A percentile compares a stretch with the other conserved stretches of the same genome.
phyloP scores from a whole-genome alignment of 1,140 invertebrate species.

The Drosophila leontia region DNA sequence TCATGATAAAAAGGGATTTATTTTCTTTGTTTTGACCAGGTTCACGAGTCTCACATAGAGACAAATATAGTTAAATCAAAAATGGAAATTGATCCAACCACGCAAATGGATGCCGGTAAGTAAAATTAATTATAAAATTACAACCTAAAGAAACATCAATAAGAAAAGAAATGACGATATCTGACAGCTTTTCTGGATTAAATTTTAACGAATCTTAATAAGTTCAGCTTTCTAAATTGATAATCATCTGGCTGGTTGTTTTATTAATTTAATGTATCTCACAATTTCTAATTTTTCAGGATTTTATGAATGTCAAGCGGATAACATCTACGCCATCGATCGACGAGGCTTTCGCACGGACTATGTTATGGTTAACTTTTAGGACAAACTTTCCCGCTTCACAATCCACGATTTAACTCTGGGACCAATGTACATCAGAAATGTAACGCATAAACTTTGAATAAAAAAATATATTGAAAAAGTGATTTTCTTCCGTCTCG shows the following conservation, averaged over 20 bases:
- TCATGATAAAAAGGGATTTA: neutral
- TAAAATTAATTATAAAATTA: neutral
- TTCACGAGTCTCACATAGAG: conserved; percentile 93
- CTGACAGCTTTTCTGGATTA: neutral
- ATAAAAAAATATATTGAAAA: conserved; percentile 34
- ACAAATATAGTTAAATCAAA: conserved; percentile 94
- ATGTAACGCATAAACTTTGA: conserved; percentile 14
- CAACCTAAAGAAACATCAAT: neutral
- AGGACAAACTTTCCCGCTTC: conserved; percentile 12
- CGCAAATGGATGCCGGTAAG: conserved; percentile 95
- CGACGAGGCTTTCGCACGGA: conserved; percentile 95
- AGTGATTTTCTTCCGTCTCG: conserved; percentile 26
- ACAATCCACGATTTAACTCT: neutral
- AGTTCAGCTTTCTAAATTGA: neutral
- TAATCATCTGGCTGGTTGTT: neutral
- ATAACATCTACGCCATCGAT: conserved; percentile 97
- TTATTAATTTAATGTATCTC: neutral
- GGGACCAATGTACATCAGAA: conserved; percentile 2
- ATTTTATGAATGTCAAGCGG: conserved; percentile 94
- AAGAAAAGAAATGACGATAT: neutral
- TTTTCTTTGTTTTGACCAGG: conserved; percentile 86
- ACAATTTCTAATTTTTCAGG: conserved; percentile 39
- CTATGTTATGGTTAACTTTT: conserved; percentile 86
- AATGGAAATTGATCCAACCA: conserved; percentile 96
- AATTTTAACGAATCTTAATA: neutral